phyloP scores from a whole-genome alignment of 2,797 vertebrate genomes.

The Sebastolobus altivelis region DNA sequence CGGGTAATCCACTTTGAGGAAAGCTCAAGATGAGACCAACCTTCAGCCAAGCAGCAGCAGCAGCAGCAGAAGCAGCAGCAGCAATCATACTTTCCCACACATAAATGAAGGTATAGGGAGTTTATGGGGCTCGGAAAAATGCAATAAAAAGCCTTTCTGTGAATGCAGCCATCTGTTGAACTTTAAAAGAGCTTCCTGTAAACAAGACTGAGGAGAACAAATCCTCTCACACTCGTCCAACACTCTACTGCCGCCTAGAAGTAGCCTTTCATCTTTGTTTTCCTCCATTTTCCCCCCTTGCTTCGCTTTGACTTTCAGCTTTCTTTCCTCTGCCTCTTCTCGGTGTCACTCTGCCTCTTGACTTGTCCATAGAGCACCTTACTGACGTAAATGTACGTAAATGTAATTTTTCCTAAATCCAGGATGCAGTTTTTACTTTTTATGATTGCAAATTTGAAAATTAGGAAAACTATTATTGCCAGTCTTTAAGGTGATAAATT shows the following conservation, averaged over 20 bases:
- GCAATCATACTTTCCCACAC: constrained; percentile 81
- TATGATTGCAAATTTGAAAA: not conserved
- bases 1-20: constrained; percentile 18
- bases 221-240: constrained; percentile 79
- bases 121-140: constrained; percentile 86
- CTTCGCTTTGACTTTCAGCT: constrained; percentile 22
- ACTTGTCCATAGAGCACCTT: constrained; percentile 35
- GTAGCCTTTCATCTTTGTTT: constrained; percentile 79
- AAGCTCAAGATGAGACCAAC: constrained; percentile 41
- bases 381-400: not conserved
- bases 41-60: constrained; percentile 57
- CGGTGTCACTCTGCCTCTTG: constrained; percentile 15
- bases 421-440: not conserved
- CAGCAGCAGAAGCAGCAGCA: constrained; percentile 49
- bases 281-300: constrained; percentile 29
- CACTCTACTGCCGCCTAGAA: constrained; percentile 53
- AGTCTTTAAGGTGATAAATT: not conserved
- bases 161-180: constrained; percentile 86
- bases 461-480: not conserved
- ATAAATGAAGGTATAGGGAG: constrained; percentile 79
- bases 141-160: constrained; percentile 85
- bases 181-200: constrained; percentile 87
- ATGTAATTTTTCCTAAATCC: not conserved
- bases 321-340: constrained; percentile 19
- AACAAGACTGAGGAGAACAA: constrained; percentile 85